Evolutionary conservation across 2,888 invertebrate species (phyloP).

Genomic region (Endomychus coccineus): DNA sequence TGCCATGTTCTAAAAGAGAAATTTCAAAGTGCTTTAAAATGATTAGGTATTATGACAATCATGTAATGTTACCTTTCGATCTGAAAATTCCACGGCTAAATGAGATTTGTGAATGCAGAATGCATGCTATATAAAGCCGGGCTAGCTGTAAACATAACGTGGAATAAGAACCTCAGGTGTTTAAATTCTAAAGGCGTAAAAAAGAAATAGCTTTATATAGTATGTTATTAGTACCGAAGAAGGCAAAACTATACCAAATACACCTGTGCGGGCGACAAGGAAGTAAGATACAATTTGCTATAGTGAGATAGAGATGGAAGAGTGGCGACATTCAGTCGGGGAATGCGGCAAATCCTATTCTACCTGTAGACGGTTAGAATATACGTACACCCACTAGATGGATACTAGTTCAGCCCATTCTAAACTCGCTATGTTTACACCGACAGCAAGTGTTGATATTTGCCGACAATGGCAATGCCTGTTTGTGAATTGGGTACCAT

Average conservation of each 20-base stretch:
- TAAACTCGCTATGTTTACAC: no score
- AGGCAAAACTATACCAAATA: slow-evolving; percentile 30
- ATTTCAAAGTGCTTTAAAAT: no score
- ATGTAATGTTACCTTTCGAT: no score
- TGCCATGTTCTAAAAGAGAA: no score
- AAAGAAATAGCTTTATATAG: slow-evolving; percentile 40
- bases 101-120: no score
- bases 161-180: slow-evolving; percentile 35
- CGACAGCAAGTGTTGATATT: no score
- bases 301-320: slow-evolving; percentile 29
- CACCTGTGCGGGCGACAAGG: slow-evolving; percentile 32
- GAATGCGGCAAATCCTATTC: slow-evolving; percentile 44
- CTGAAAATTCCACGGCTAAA: no score
- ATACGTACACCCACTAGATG: slow-evolving; percentile 23
- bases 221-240: slow-evolving; percentile 36
- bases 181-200: slow-evolving; percentile 39
- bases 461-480: no score
- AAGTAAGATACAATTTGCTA: slow-evolving; percentile 17
- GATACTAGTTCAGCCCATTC: slow-evolving; percentile 9
- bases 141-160: slow-evolving; percentile 28
- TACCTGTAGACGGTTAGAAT: slow-evolving; percentile 38
- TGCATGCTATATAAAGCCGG: no score
- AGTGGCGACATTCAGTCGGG: slow-evolving; percentile 42
- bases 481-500: no score
- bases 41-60: no score